Evolutionary conservation across 2,888 invertebrate species (phyloP).

Genomic region (Drosophila dives): DNA sequence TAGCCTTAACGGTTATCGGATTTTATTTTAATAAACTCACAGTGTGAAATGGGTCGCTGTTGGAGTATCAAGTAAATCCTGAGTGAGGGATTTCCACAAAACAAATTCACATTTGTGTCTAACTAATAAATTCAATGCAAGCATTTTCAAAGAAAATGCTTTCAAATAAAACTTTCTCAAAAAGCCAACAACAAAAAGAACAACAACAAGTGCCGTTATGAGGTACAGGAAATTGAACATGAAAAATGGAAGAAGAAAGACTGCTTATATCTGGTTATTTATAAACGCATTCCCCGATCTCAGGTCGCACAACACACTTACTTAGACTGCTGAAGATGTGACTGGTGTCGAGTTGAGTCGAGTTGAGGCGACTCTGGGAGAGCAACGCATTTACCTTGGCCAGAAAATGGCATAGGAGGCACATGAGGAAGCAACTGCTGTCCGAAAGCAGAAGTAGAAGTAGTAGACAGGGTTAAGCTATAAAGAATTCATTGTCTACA

Average conservation of each 20-base stretch:
- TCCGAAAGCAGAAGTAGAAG: slow-evolving; percentile 24
- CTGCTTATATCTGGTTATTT: slow-evolving; percentile 47
- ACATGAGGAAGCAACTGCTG: slow-evolving; percentile 42
- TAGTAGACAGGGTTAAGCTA: slow-evolving; percentile 77
- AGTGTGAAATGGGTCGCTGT: slow-evolving; percentile 60
- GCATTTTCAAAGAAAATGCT: slow-evolving; percentile 6
- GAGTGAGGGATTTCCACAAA: slow-evolving; percentile 5
- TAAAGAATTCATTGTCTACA: slow-evolving; percentile 77
- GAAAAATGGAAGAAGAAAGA: slow-evolving; percentile 47
- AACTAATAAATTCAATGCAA: slow-evolving; percentile 13
- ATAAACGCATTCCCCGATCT: slow-evolving; percentile 57
- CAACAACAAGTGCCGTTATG: slow-evolving; percentile 46
- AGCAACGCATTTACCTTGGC: slow-evolving; percentile 50
- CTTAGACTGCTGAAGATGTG: slow-evolving; percentile 28
- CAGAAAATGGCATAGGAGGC: slow-evolving; percentile 20
- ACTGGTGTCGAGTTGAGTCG: slow-evolving; percentile 29
- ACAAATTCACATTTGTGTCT: slow-evolving; percentile 29
- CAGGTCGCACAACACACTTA: slow-evolving; percentile 16
- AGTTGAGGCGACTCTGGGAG: slow-evolving; percentile 10
- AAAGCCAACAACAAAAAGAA: slow-evolving; percentile 3
- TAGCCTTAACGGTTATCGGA: slow-evolving; percentile 47
- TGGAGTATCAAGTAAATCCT: slow-evolving; percentile 1
- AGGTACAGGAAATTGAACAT: slow-evolving; percentile 57
- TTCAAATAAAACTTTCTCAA: slow-evolving; percentile 41
- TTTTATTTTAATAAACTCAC: slow-evolving; percentile 51